Evolutionary conservation across 2,797 vertebrate species (phyloP), one percentile per base, ranked within the genome.

Genomic region (Heteromormyrus szaboi): DNA sequence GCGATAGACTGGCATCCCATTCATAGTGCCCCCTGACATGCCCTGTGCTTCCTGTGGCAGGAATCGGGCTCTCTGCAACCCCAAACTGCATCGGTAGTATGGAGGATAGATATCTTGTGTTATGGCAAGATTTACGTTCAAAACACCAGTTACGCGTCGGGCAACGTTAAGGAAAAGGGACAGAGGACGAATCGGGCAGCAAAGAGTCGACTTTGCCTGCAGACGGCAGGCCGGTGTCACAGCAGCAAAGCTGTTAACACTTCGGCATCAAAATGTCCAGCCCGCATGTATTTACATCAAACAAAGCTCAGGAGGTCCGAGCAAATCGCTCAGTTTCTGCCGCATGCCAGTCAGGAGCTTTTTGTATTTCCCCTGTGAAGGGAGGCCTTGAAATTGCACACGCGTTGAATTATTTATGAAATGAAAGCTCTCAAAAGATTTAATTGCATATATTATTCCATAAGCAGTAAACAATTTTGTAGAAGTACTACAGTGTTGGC

Each of bases 401-500:
- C 14, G 7, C 33, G 17, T 79, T 88, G 87, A 88, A 88, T 88
- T 76, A 88, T 88, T 88, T 72, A 88, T 88, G 65, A 88, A 88
- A 88, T 50, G 62, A 88, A 79, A 79, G 44, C 50, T 53, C 87
- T 88, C 46, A 76, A 76, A 88, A 88, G 87, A 81, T 76, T 88
- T 88, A 76, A 88, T 86, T 51, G 85, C 53, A 59, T 86, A 33
- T 86, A 86, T 86, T 86, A 86, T 86, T 56, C 85, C 19, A 59
- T 56, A 53, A 56, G 85, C 85, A 86, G 53, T 86, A 86, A 86
- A 86, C 85, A 86, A 56, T 86, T 86, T 86, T 86, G 85, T 6
- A 37, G 22, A 59, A 62, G 85, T 59, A n/a, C 53, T 86, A 41
- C 2, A 41, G 14, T 62, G 29, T n/a, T 54, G 72, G 56, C 41